A percentile compares a stretch with the other conserved stretches of the same genome.
Evolutionary conservation across 1,140 invertebrate genomes (phyloP).

Genomic region (Heliconius hewitsoni): DNA sequence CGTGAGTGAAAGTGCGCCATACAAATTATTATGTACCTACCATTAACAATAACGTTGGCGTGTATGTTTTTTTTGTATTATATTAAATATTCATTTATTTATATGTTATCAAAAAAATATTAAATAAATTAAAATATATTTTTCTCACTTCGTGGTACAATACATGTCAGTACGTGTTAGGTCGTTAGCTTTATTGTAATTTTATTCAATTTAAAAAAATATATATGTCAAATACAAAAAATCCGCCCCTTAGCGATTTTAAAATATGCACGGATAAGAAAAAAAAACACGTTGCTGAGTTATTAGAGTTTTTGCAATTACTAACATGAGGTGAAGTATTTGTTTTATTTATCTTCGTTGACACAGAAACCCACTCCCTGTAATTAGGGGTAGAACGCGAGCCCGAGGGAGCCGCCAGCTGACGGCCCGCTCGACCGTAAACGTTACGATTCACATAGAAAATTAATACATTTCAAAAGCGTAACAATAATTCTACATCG

Average conservation of each 20-base stretch:
- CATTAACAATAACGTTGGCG: conserved; percentile 6
- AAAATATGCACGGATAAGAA: conserved; percentile 3
- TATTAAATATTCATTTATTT: not conserved
- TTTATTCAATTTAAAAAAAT: not conserved
- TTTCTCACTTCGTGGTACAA: not conserved
- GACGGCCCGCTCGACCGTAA: conserved; percentile 54
- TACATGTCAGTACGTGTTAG: not conserved
- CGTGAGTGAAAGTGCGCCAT: conserved; percentile 49
- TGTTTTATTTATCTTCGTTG: conserved; percentile 47
- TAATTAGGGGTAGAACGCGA: conserved; percentile 60
- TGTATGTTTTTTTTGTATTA: not conserved
- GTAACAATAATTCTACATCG: conserved; percentile 11
- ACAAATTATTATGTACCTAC: conserved; percentile 13
- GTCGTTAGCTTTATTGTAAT: not conserved
- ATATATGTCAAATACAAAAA: not conserved
- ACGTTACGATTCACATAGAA: conserved; percentile 50
- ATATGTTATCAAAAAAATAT: not conserved
- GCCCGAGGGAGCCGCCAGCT: conserved; percentile 57
- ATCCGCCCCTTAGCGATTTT: not conserved
- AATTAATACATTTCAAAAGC: conserved; percentile 37
- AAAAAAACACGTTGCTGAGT: not conserved
- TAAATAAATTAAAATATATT: not conserved
- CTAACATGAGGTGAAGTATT: conserved; percentile 16
- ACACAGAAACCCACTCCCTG: conserved; percentile 64
- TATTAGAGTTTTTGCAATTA: conserved; percentile 20